Evolutionary conservation across 2,888 invertebrate species (phyloP).

Genomic region (Tyria jacobaeae): DNA sequence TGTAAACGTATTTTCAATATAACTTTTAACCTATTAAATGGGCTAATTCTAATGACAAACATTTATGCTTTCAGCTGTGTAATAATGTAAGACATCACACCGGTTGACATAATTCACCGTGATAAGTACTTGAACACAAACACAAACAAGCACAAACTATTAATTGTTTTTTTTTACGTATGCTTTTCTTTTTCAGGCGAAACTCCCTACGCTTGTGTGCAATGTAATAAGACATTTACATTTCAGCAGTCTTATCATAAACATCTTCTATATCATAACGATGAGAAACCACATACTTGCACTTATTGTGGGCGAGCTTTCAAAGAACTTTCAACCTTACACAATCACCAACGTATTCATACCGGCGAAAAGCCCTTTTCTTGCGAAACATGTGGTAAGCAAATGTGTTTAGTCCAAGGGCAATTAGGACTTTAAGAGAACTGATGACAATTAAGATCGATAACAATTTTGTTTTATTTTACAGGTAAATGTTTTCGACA

Average conservation of each 20-base stretch:
- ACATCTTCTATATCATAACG: conserved; percentile 94
- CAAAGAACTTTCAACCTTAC: conserved; percentile 94
- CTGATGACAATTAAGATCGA: background rate
- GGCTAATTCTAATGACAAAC: conserved; percentile 33
- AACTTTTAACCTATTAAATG: conserved; percentile 31
- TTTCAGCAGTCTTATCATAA: conserved; percentile 97
- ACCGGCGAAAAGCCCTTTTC: conserved; percentile 95
- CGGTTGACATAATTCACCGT: background rate
- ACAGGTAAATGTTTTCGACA: conserved; percentile 95
- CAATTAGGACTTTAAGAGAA: background rate
- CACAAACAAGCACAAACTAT: no score
- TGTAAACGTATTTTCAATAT: conserved; percentile 12
- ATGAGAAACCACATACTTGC: conserved; percentile 93
- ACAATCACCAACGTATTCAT: conserved; percentile 94
- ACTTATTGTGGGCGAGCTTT: conserved; percentile 93
- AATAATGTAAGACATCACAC: background rate
- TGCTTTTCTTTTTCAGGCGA: conserved; percentile 88
- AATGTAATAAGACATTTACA: conserved; percentile 94
- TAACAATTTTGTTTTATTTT: conserved; percentile 41
- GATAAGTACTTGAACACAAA: no score
- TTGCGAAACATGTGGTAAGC: conserved; percentile 94
- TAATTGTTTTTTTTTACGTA: background rate
- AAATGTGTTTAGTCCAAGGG: conserved; percentile 1
- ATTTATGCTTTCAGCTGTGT: conserved; percentile 23
- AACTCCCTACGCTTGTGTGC: conserved; percentile 94